Evolutionary conservation across 1,140 invertebrate genomes (phyloP), one percentile per base, ranked within the genome.

Genomic region (Nymphalis io): DNA sequence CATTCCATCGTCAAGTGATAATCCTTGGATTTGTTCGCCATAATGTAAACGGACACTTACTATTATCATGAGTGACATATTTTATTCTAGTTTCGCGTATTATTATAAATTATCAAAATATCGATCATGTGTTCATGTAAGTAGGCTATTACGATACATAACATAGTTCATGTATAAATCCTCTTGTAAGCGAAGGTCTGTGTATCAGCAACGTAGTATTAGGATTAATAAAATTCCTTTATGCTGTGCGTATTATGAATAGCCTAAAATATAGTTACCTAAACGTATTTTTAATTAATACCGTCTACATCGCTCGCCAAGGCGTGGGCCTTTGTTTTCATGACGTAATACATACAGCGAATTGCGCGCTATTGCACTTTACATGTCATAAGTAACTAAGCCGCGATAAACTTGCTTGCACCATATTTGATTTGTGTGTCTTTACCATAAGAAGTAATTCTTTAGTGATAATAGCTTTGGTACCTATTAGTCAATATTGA

Each of bases 341-440:
- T 72, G 70, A 72, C 70, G 65, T 63, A 72, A 72, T 63, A 16
- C 48, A 61, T 51, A n/a, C n/a, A n/a, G n/a, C 64, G 42, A 72
- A 70, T 70, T 70, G 68, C 68, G 64, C 59, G 65, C 64, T 53
- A 72, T 72, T 72, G 70, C 70, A 68, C 68, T 67, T 67, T 68
- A 58, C 51, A 59, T 68, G 53, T 60, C 48, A 42, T 59, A 63
- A n/a, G 68, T 58, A 55, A 68, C 55, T 51, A 18, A 58, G 60
- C 16, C 33, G n/a, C 53, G 53, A 70, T 59, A 70, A 63, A 58
- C 68, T 55, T 38, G 60, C 68, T 58, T 59, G 63, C 40, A 62
- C 68, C 68, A 63, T 70, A 70, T 70, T 59, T 48, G 60, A 18
- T n/a, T 46, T 70, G 55, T 51, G 55, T 63, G 60, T 13, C 55